Base-by-base conservation (phyloP, 2,797 vertebrate genomes). In the Neosilurus hyrtlii region DNA sequence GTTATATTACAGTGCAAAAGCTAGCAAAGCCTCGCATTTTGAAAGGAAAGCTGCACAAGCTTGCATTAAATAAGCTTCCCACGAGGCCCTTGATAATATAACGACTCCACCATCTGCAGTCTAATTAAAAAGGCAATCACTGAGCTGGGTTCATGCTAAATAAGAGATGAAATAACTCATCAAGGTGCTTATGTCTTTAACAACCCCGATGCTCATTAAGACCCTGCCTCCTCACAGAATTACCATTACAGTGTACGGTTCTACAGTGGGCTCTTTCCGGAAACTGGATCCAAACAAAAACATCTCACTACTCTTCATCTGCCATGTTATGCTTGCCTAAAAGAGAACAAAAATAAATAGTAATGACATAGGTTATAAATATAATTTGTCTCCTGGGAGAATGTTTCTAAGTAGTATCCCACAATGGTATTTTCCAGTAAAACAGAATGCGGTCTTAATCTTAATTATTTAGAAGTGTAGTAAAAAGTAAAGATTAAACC, bases 71-170 rank as follows among this genome's bases (percentile, higher is more conserved):
- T 54, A 86, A 86, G 68, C 71, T 83, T 84, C 79, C 62, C 78
- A 77, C 11, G 18, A 82, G 81, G 77, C 87, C 70, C 15, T 63
- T 74, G 74, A 87, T 84, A 80, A 86, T 86, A 86, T 89, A 83
- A 83, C 71, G 59, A 83, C 81, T 82, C 80, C 54, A 70, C 82
- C 86, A 87, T 88, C 83, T 88, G 86, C 82, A 82, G 80, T 83
- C 83, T 89, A 86, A 87, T 89, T 89, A 88, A 90, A 89, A 90
- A 82, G 84, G 70, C 81, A 83, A 85, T 90, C 84, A 86, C 71
- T 79, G 81, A 85, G 84, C 78, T 77, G 78, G 65, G 82, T 81
- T 85, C 82, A 81, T 88, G 86, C 78, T 86, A 86, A 88, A 86
- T 85, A 85, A 86, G 86, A 89, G 78, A 87, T 86, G 77, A 84